Evolutionary conservation across 2,113 vertebrate species (phyloP).

Genomic region (Grammomys dolichurus): DNA sequence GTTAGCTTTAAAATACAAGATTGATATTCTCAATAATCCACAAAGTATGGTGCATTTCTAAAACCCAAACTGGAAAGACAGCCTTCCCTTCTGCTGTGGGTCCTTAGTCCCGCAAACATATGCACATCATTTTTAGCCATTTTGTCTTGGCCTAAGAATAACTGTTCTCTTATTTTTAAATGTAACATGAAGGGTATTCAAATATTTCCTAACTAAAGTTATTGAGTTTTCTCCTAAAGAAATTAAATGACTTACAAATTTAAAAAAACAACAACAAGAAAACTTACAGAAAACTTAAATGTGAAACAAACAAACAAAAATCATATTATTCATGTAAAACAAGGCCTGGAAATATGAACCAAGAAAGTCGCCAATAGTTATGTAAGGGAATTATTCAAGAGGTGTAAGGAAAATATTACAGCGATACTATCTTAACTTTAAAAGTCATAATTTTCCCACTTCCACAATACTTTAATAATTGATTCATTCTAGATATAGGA

Average conservation of each 20-base stretch:
- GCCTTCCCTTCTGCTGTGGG: background rate
- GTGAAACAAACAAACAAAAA: background rate
- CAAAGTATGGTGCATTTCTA: conserved; percentile 12
- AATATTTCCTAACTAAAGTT: conserved; percentile 54
- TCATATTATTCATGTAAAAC: background rate
- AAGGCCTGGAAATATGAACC: background rate
- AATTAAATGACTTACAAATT: conserved; percentile 29
- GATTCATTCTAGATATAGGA: background rate
- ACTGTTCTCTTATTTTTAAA: conserved; percentile 54
- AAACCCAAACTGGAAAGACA: conserved; percentile 31
- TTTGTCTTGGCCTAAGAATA: conserved; percentile 23
- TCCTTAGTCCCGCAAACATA: background rate
- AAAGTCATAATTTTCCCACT: background rate
- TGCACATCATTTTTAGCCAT: conserved; percentile 21
- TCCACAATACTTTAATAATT: background rate
- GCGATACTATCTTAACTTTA: background rate
- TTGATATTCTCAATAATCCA: conserved; percentile 16
- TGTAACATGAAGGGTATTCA: background rate
- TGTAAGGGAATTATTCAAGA: accelerated
- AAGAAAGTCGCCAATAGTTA: background rate
- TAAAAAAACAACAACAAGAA: background rate
- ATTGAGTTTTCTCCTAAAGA: background rate
- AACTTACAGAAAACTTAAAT: background rate
- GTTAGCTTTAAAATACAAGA: conserved; percentile 54
- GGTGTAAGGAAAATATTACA: background rate